A percentile compares a stretch with the other conserved stretches of the same genome.
phyloP scores from a whole-genome alignment of 2,797 vertebrate genomes.

The Ctenopoma kingsleyae region DNA sequence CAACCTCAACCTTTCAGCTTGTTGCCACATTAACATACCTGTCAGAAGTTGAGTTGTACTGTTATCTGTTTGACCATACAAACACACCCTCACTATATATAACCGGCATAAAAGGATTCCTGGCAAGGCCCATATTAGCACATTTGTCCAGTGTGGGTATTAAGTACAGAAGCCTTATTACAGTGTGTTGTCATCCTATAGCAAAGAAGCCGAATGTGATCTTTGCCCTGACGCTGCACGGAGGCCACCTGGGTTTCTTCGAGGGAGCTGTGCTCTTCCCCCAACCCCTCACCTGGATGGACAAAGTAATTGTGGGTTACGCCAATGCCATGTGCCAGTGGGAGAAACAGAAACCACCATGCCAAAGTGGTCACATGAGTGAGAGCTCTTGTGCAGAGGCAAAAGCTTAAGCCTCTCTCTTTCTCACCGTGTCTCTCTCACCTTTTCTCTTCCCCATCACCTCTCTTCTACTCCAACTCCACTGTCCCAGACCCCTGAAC shows the following conservation, averaged over 20 bases:
- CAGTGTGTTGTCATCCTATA: slow-evolving; percentile 42
- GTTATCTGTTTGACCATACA: slow-evolving; percentile 48
- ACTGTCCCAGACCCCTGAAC: slow-evolving; percentile 50
- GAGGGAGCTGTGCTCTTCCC: slow-evolving; percentile 96
- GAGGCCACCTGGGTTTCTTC: slow-evolving; percentile 98
- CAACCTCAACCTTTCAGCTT: neutral
- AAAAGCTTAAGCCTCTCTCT: slow-evolving; percentile 65
- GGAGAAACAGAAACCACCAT: slow-evolving; percentile 94
- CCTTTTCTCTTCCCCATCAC: slow-evolving; percentile 9
- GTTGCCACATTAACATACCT: neutral
- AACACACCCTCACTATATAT: slow-evolving; percentile 21
- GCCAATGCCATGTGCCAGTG: slow-evolving; percentile 94
- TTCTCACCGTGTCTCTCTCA: slow-evolving; percentile 18
- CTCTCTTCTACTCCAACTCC: slow-evolving; percentile 17
- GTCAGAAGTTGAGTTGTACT: slow-evolving; percentile 13
- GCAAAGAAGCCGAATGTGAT: slow-evolving; percentile 87
- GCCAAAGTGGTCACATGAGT: slow-evolving; percentile 87
- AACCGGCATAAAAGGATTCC: neutral
- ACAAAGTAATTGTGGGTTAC: slow-evolving; percentile 96
- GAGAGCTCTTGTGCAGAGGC: slow-evolving; percentile 81
- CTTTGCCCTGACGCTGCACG: slow-evolving; percentile 94
- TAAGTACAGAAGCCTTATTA: slow-evolving; percentile 14
- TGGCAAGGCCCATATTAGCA: slow-evolving; percentile 8
- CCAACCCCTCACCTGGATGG: slow-evolving; percentile 98
- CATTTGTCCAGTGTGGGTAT: neutral